A percentile compares a stretch with the other conserved stretches of the same genome.
These are phyloP conservation scores for Cotesia chilonis DNA, from an alignment of 1,140 invertebrate species.

Conservation along the genomic window DNA sequence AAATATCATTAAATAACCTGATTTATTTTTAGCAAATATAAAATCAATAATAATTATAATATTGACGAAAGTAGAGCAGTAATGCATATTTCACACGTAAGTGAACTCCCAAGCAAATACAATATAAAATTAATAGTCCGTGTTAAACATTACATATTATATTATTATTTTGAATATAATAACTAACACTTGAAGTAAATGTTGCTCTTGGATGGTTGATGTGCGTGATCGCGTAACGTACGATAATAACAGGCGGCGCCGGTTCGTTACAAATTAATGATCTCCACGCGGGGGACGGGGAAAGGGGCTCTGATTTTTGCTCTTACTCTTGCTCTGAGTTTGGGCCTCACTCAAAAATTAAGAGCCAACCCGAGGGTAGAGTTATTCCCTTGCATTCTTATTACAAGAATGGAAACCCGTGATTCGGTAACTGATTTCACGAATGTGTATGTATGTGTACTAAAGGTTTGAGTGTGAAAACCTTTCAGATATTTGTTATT, in stretches of 20 bases:
- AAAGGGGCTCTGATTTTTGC: neutral
- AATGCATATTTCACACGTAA: too few species aligned
- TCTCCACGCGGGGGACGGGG: conserved; percentile 44
- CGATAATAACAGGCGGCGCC: conserved; percentile 57
- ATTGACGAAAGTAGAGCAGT: too few species aligned
- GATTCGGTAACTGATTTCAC: conserved; percentile 62
- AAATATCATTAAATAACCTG: too few species aligned
- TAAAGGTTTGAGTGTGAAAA: neutral
- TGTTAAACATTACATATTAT: too few species aligned
- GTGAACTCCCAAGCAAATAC: too few species aligned
- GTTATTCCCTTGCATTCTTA: conserved; percentile 7
- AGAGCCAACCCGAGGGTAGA: neutral
- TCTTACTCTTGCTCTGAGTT: too few species aligned
- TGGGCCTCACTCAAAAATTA: neutral
- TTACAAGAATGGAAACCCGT: conserved; percentile 27
- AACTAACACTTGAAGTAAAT: too few species aligned
- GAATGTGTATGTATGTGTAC: conserved; percentile 38
- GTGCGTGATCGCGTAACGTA: conserved; percentile 52
- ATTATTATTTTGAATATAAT: too few species aligned
- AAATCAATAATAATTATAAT: too few species aligned
- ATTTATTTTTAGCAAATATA: too few species aligned
- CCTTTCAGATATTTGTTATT: conserved; percentile 6
- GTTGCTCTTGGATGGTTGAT: too few species aligned
- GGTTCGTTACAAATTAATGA: conserved; percentile 63
- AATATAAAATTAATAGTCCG: too few species aligned